phyloP scores from a whole-genome alignment of 2,797 vertebrate genomes.

The Falco columbarius region DNA sequence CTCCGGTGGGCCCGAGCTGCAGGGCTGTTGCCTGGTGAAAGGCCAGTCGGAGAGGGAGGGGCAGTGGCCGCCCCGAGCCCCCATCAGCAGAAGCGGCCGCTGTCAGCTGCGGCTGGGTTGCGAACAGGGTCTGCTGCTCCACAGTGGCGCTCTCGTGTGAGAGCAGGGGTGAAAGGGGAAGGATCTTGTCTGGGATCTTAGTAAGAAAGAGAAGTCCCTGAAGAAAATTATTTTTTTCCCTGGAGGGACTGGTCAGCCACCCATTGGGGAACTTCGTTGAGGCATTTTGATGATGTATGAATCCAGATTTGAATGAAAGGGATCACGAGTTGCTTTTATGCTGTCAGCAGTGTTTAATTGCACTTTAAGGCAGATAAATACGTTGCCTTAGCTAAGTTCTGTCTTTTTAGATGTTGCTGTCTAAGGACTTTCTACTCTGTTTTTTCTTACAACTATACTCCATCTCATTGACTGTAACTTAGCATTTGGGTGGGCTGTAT shows the following conservation, averaged over 20 bases:
- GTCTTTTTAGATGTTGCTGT: not conserved
- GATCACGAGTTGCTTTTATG: not conserved
- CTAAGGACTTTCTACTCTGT: not conserved
- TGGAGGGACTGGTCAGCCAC: no score
- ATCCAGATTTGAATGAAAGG: not conserved
- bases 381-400: rapidly evolving
- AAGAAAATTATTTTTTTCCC: rapidly evolving
- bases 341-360: rapidly evolving
- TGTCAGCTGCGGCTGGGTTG: not conserved
- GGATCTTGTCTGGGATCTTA: no score
- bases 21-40: not conserved
- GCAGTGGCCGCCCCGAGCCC: not conserved
- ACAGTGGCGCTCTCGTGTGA: not conserved
- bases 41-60: not conserved
- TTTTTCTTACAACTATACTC: no score
- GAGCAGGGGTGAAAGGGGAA: not conserved
- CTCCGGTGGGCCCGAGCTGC: not conserved
- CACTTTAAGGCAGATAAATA: not conserved
- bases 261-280: not conserved
- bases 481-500: not conserved
- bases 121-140: not conserved
- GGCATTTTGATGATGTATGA: rapidly evolving
- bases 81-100: not conserved
- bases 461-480: not conserved
- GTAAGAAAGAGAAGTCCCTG: not conserved